A percentile compares a stretch with the other conserved stretches of the same genome.
Conservation (phyloP, 2,797 vertebrate species). For the Setipinna tenuifilis region DNA sequence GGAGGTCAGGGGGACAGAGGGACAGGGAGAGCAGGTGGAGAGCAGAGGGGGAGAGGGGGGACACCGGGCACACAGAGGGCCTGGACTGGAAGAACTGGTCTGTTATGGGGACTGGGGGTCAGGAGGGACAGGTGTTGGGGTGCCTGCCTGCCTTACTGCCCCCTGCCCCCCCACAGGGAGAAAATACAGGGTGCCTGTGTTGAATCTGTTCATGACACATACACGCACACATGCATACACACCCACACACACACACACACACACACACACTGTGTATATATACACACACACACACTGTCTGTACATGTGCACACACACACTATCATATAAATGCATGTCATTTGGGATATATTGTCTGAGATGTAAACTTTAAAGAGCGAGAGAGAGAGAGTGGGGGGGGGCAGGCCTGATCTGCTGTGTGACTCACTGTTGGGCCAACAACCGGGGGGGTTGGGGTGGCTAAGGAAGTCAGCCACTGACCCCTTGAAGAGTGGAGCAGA, state of each 20-base stretch:
- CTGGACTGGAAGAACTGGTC: too few species aligned
- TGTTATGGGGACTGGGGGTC: neutral
- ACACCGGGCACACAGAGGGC: too few species aligned
- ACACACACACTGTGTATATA: neutral
- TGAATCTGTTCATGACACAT: neutral
- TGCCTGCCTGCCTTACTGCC: neutral
- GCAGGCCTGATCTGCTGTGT: neutral
- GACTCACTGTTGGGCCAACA: neutral
- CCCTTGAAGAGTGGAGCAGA: constrained; percentile 15
- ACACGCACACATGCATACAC: neutral
- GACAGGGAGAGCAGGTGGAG: constrained; percentile 51
- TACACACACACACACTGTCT: neutral
- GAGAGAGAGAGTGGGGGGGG: constrained; percentile 34
- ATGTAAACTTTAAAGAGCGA: neutral
- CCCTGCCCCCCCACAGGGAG: neutral
- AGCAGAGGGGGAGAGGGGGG: constrained; percentile 52
- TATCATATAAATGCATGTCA: neutral
- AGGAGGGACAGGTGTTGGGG: neutral
- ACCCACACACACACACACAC: neutral
- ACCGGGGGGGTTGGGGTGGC: neutral
- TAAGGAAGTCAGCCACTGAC: neutral
- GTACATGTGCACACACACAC: neutral
- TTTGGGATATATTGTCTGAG: neutral
- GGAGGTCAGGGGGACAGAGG: constrained; percentile 54
- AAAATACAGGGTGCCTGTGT: neutral